A percentile compares a stretch with the other conserved stretches of the same genome.
phyloP scores from a whole-genome alignment of 2,113 vertebrate genomes.

The Chrysemys picta region DNA sequence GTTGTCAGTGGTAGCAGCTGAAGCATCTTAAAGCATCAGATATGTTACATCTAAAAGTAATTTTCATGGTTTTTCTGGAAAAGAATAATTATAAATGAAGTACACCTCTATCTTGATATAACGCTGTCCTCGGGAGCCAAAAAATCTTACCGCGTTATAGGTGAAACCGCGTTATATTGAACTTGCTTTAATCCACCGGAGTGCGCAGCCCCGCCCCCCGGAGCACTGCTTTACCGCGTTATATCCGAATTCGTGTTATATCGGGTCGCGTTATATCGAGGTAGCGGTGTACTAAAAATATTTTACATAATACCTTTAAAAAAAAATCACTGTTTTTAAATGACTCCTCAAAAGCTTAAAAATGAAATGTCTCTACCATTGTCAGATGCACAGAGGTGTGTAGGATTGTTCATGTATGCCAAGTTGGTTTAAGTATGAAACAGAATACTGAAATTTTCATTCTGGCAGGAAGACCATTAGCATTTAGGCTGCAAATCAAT shows the following conservation, averaged over 20 bases:
- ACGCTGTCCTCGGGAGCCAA: no score
- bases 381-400: not conserved
- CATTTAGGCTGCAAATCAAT: constrained; percentile 7
- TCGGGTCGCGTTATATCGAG: no score
- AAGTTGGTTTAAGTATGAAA: not conserved
- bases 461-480: not conserved
- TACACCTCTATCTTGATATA: no score
- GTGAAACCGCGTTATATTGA: no score
- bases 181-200: no score
- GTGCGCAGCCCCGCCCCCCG: no score
- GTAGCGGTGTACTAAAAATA: not conserved
- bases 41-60: constrained; percentile 33
- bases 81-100: not conserved
- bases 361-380: not conserved
- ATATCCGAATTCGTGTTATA: no score
- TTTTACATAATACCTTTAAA: not conserved
- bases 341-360: not conserved
- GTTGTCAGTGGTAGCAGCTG: constrained; percentile 72
- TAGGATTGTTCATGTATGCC: not conserved
- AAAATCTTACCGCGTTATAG: no score
- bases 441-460: not conserved
- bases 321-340: not conserved
- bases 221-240: no score
- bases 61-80: constrained; percentile 3
- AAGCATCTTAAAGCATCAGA: constrained; percentile 69